Base-by-base conservation (phyloP, 2,888 invertebrate genomes). In the Eulithis testata region DNA sequence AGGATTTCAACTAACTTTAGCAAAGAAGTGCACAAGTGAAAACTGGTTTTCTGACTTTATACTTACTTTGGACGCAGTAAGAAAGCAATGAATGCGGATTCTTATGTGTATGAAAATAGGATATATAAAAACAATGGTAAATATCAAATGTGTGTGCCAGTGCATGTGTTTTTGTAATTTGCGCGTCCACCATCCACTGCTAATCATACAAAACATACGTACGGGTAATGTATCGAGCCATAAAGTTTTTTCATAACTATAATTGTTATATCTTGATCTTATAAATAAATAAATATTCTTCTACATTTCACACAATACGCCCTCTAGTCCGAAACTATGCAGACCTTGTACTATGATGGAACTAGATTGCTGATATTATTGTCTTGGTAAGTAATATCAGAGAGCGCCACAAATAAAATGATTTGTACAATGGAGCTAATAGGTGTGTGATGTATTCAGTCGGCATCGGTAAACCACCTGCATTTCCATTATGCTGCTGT, bases 381-480 rank as follows among this genome's bases (percentile, higher is more conserved):
- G 31, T 51, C 9, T n/a, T n/a, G 11, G 5, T 31, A n/a, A 4
- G 6, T n/a, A 6, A 31, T 50, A 31, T 51, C 31, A 31, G 43
- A 59, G 44, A 59, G n/a, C 59, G 31, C 7, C 40, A 27, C 52
- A 54, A 54, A 47, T 55, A 11, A 61, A 61, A 61, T 53, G 51
- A 63, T 57, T 52, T 63, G 58, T 36, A 58, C 58, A 58, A 53
- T 49, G 53, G 52, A 63, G n/a, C 49, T 63, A 63, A 58, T 63
- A 49, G 58, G 63, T 53, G 58, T 63, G 53, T 58, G 53, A 58
- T 63, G 53, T 63, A 58, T 57, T 63, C 63, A 63, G 52, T 63
- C 57, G 45, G 43, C 51, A 44, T 36, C 45, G 57, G 62, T 44
- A 45, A 45, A 63, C 47, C 37, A 47, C 47, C 56, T 47, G 63